phyloP scores from a whole-genome alignment of 1,140 invertebrate genomes.

The Hyposmocoma kahamanoa region DNA sequence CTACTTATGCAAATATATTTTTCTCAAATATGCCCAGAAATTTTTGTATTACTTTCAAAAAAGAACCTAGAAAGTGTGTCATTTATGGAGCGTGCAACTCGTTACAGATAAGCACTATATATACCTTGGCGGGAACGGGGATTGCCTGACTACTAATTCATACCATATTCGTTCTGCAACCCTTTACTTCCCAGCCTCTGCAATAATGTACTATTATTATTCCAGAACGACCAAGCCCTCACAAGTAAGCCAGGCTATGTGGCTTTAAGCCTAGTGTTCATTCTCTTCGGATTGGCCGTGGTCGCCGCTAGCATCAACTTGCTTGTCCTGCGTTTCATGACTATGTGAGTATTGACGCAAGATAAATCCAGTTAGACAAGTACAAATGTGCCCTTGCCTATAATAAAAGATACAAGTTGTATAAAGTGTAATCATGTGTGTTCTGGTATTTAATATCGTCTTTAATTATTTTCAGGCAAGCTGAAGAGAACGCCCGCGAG shows the following conservation, averaged over 20 bases:
- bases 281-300: constrained; percentile 97
- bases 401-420: too few species aligned
- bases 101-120: too few species aligned
- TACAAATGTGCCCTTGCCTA: background rate
- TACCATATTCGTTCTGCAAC: constrained; percentile 4
- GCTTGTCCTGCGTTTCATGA: constrained; percentile 97
- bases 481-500: constrained; percentile 55
- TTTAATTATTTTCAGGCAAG: constrained; percentile 40
- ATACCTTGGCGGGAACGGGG: too few species aligned
- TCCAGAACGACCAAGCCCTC: constrained; percentile 93
- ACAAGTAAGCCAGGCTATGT: constrained; percentile 97
- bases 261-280: constrained; percentile 96
- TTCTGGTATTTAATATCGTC: background rate
- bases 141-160: constrained; percentile 5
- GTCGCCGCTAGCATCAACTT: constrained; percentile 99
- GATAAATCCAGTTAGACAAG: background rate
- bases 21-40: too few species aligned
- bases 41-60: too few species aligned
- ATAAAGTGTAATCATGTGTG: too few species aligned
- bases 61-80: too few species aligned
- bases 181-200: too few species aligned
- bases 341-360: constrained; percentile 81
- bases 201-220: too few species aligned
- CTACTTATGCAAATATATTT: too few species aligned
- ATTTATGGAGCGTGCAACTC: too few species aligned